These are phyloP conservation scores for Aptenodytes patagonicus DNA, from an alignment of 2,113 vertebrate species.

Conservation along the genomic window DNA sequence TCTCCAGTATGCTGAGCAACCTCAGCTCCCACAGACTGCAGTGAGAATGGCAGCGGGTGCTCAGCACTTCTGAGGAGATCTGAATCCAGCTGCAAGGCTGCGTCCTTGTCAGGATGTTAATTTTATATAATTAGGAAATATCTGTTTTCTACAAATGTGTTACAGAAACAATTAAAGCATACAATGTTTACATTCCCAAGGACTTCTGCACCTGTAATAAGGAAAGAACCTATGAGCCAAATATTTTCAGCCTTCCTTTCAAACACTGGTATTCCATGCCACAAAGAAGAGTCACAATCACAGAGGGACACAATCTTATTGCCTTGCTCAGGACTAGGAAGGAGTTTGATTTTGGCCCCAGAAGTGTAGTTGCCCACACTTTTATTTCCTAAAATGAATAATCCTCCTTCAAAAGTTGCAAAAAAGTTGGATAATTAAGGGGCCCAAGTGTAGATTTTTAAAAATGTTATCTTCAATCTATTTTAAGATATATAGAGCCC, in stretches of 20 bases:
- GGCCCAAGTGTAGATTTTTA: constrained; percentile 20
- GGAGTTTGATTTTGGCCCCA: not conserved
- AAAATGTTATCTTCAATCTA: constrained; percentile 63
- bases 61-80: not conserved
- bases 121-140: not conserved
- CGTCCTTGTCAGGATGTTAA: not conserved
- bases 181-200: not conserved
- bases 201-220: not conserved
- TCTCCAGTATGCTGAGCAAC: not conserved
- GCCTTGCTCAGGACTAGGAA: not conserved
- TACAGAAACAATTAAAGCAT: not conserved
- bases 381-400: not conserved
- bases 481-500: constrained; percentile 72
- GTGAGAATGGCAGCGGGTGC: not conserved
- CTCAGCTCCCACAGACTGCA: not conserved
- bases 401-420: constrained; percentile 48
- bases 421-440: constrained; percentile 60
- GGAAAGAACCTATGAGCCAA: not conserved
- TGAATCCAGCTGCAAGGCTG: not conserved
- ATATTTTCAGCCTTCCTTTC: not conserved
- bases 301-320: not conserved
- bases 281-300: not conserved
- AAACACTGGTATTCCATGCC: not conserved
- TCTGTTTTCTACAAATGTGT: not conserved
- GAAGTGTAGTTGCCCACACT: not conserved